These are phyloP conservation scores for Dromas ardeola DNA, from an alignment of 2,113 vertebrate genomes.

Conservation along the genomic window DNA sequence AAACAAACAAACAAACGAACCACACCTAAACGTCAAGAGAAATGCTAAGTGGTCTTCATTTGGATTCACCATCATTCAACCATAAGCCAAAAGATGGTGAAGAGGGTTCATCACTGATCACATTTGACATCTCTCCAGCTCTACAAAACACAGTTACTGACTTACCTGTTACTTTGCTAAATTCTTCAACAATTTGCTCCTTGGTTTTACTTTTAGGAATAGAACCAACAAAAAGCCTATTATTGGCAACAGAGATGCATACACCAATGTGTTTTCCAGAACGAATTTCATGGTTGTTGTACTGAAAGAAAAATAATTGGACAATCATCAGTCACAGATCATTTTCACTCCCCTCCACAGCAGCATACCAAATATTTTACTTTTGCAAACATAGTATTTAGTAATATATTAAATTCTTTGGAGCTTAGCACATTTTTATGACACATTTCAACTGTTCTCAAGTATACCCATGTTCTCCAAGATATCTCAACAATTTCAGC, in stretches of 20 bases:
- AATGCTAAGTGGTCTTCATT: not conserved
- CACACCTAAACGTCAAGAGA: not conserved
- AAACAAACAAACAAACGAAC: not conserved
- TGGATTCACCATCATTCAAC: not conserved
- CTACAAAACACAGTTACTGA: not conserved
- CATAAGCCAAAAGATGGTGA: not conserved
- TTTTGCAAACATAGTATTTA: not conserved
- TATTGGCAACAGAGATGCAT: slow-evolving; percentile 99
- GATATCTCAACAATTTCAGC: not conserved
- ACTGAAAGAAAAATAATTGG: slow-evolving; percentile 76
- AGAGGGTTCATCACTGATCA: not conserved
- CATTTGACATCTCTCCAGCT: not conserved
- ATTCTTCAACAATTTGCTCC: slow-evolving; percentile 99
- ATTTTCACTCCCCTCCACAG: not conserved
- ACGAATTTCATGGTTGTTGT: slow-evolving; percentile 97
- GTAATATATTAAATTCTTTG: not conserved
- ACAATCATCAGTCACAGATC: not conserved
- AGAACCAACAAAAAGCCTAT: slow-evolving; percentile 97
- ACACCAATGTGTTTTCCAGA: slow-evolving; percentile 98
- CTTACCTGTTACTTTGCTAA: slow-evolving; percentile 97
- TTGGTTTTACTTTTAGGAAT: slow-evolving; percentile 99
- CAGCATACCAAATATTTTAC: not conserved
- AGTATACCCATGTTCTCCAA: not conserved
- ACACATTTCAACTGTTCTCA: not conserved
- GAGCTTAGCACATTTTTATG: not conserved